Conservation (phyloP, 2,888 invertebrate species). For the Dione vanillae region DNA sequence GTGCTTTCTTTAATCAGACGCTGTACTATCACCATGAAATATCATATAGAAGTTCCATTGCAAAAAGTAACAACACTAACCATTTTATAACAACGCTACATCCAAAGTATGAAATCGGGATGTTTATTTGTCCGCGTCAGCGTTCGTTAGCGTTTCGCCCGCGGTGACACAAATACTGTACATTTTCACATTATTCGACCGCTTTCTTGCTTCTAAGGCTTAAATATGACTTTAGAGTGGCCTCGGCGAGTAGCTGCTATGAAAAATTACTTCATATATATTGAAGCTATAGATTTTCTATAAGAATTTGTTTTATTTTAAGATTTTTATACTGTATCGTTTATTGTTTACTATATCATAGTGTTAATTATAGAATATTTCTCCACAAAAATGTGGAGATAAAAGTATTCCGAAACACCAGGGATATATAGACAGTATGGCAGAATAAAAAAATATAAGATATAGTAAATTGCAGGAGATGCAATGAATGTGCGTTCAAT, state of each 20-base stretch:
- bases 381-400: too few relatives aligned
- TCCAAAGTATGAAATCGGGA: conserved; percentile 27
- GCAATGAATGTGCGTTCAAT: too few relatives aligned
- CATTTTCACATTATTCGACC: conserved; percentile 27
- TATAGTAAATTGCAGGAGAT: too few relatives aligned
- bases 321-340: too few relatives aligned
- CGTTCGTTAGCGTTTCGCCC: conserved; percentile 40
- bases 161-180: conserved; percentile 39
- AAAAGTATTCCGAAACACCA: too few relatives aligned
- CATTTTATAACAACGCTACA: conserved; percentile 23
- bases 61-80: conserved; percentile 17
- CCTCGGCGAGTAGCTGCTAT: conserved; percentile 1
- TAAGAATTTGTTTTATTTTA: too few relatives aligned
- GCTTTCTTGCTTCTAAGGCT: conserved; percentile 18
- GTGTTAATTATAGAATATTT: too few relatives aligned
- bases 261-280: neutral
- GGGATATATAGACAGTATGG: too few relatives aligned
- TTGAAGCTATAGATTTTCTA: neutral
- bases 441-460: too few relatives aligned
- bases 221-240: conserved; percentile 9
- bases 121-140: conserved; percentile 33
- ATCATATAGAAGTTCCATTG: neutral
- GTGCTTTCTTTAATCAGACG: too few relatives aligned
- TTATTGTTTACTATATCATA: too few relatives aligned
- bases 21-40: too few relatives aligned